Percentiles rank a stretch among this genome's conserved stretches.
Evolutionary conservation across 2,888 invertebrate genomes (phyloP).

Genomic region (Tinea pellionella): DNA sequence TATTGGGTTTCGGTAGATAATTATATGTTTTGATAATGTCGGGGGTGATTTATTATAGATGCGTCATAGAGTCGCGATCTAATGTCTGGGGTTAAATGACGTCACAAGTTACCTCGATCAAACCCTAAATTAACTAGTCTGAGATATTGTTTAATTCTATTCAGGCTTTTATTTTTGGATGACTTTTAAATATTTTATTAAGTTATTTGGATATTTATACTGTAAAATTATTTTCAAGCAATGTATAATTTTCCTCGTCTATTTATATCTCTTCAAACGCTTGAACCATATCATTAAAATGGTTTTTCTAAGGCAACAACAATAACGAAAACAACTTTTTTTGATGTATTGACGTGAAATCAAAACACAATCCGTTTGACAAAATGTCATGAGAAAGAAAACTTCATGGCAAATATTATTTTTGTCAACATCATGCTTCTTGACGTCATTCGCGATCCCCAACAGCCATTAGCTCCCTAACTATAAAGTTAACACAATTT

Average conservation of each 20-base stretch:
- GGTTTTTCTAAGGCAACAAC: not conserved
- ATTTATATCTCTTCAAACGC: not conserved
- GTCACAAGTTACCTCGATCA: not conserved
- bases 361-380: not conserved
- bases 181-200: too few species aligned
- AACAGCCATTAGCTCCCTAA: not conserved
- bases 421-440: not conserved
- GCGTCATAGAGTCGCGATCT: not conserved
- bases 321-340: not conserved
- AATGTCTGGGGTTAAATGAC: not conserved
- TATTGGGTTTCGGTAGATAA: not conserved
- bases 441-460: not conserved
- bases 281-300: not conserved
- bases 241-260: not conserved
- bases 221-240: not conserved
- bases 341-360: not conserved
- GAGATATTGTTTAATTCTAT: not conserved
- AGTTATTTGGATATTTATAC: too few species aligned
- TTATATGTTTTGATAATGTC: not conserved
- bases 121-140: not conserved
- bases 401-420: not conserved
- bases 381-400: not conserved
- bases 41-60: slow-evolving; percentile 5
- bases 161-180: not conserved
- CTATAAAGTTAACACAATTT: too few species aligned